Base-by-base conservation (phyloP, 92 coral and sea anemone genomes). In the Parazoanthus swiftii region DNA sequence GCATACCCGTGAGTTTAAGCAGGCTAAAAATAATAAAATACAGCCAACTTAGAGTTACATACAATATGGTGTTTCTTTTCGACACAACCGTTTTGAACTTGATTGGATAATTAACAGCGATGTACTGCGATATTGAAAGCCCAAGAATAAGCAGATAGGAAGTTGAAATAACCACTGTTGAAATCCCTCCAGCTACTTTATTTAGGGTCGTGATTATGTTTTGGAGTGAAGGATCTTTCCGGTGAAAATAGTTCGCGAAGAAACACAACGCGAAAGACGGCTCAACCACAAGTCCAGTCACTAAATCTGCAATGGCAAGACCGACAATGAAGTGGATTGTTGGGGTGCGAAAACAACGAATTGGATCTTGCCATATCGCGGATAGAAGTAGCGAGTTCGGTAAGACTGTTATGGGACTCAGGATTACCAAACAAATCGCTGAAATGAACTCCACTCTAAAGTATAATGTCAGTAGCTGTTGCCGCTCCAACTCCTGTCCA, bases 211-310 rank as follows among this genome's bases (percentile, higher is more conserved):
- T 83, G 33, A 94, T 56, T 16, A 89, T 59, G 7, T 81, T 88
- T 51, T 63, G 84, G 25, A 92, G 78, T n/a, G 51, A 46, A 0
- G 77, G 6, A 18, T 59, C 77, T 13, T 83, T 39, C 16, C 29
- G 82, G 44, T 29, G 13, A 15, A 82, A 79, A 39, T 86, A 90
- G 0, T 86, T 76, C 9, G 85, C 63, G 39, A 93, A n/a, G 67
- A 82, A 93, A 66, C 80, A 82, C 23, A 86, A 7, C 20, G 93
- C 95, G 74, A 95, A 95, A 15, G 86, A 80, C 9, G 98, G 98
- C 75, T 95, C 98, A 13, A 95, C 98, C 0, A 92, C 71, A 46
- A 93, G 54, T 0, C 98, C 98, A 18, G 95, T 92, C 29, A 91
- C 48, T 25, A 95, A 86, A 81, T 95, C 98, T 4, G 95, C 98